Evolutionary conservation across 2,113 vertebrate genomes (phyloP), one percentile per base, ranked within the genome.

Genomic region (Centropristis striata): DNA sequence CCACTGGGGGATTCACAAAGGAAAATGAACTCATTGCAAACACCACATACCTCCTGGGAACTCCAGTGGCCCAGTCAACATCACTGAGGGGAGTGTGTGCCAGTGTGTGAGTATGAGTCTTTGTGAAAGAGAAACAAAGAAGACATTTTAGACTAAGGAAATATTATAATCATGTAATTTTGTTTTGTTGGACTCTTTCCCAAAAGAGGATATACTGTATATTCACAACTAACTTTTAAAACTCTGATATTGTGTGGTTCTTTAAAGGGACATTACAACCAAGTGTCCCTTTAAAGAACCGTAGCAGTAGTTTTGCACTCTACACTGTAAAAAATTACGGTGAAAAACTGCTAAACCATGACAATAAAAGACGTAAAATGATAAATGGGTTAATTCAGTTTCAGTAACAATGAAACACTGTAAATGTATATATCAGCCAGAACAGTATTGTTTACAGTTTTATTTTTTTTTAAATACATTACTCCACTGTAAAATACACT

Each of bases 1-100:
- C 75, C 78, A 12, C 44, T 9, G 64, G 77, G 86, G 59, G 59
- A 63, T 74, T 67, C 60, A 23, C 55, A 70, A 65, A 82, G 73
- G 39, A 50, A 71, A 25, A 18, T 50, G 64, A 89, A 50, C 68
- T 74, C 54, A 20, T 67, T 42, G 57, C 73, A 71, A 74, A 75
- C 83, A 86, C 72, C 53, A 49, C 37, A 28, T 4, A 47, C 67
- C 86, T 84, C 80, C 28, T 28, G 88, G 86, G 91, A 83, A 55
- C 46, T 8, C 14, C n/a, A 28, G 51, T 21, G 69, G 47, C 76
- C 80, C 81, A 67, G 67, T 79, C 79, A 76, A 32, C 63, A 65
- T 58, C 69, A n/a, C 68, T 42, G 73, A 65, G 59, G 8, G 21
- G 1, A 7, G 21, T 70, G 28, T 54, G 32, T 39, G 18, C 10